Base-by-base conservation (phyloP, 2,113 vertebrate genomes). In the Brevimyrus niger region DNA sequence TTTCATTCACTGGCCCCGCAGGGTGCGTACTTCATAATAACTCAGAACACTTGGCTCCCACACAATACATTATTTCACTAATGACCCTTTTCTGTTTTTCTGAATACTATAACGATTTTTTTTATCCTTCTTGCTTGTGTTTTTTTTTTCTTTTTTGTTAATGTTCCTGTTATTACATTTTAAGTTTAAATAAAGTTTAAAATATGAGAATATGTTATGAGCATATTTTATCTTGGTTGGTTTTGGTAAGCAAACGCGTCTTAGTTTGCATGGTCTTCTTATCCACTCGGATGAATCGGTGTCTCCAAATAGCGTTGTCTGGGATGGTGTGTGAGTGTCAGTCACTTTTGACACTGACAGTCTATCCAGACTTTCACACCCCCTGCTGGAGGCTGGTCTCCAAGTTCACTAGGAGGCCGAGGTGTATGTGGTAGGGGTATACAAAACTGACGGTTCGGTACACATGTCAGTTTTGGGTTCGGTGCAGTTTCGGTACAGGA, bases 61-160 rank as follows among this genome's bases (percentile, higher is more conserved):
- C 46, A 86, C 47, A 2, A 50, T 15, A 53, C 48, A 31, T 87
- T 38, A 55, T 87, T 17, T 87, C 55, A 61, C 86, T 87, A 87
- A 87, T 61, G 55, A 87, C 55, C 10, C 35, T 87, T 55, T 87
- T 38, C 50, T 53, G 31, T 53, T 55, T 53, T 17, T 50, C 47
- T 86, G 46, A 50, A 86, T 50, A 86, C 31, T 58, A 53, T 87
- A 87, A 87, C 42, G 48, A 87, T 87, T 87, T 87, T 55, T 31
- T 38, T 87, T 27, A 19, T 61, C 19, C 55, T 87, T 38, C 27
- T 5, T 61, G 51, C 35, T 27, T 65, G 27, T 27, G 42, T 27
- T 13, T 15, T 86, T 51, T 85, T 5, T 44, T 46, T 47, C 11
- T 7, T 50, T 84, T 44, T 47, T 84, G 82, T 48, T 85, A 85